Evolutionary conservation across 2,113 vertebrate genomes (phyloP).

Genomic region (Protomyctophum bolini): DNA sequence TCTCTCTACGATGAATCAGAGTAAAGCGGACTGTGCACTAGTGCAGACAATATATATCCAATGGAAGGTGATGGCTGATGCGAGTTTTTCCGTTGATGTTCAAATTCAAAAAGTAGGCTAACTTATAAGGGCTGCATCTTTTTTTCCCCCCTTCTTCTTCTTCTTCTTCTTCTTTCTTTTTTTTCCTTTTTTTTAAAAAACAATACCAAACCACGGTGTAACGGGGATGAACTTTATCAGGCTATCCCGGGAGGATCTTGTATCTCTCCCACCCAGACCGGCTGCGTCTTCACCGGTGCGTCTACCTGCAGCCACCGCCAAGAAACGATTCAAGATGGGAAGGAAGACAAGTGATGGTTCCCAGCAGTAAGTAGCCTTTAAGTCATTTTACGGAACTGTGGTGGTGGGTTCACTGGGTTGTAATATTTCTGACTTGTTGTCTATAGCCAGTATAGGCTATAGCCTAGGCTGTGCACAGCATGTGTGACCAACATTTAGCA

Average conservation of each 20-base stretch:
- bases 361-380: slow-evolving; percentile 70
- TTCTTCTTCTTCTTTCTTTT: too few species aligned
- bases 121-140: neutral
- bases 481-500: too few species aligned
- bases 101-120: neutral
- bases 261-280: slow-evolving; percentile 52
- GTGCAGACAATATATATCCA: neutral
- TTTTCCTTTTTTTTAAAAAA: neutral
- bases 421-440: too few species aligned
- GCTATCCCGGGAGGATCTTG: slow-evolving; percentile 57
- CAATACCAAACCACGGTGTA: neutral
- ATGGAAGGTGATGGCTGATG: neutral
- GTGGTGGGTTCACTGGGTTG: too few species aligned
- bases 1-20: slow-evolving; percentile 39
- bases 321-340: slow-evolving; percentile 67
- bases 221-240: slow-evolving; percentile 45
- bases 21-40: neutral
- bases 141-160: neutral
- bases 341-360: slow-evolving; percentile 78
- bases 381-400: too few species aligned
- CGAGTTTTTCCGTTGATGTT: neutral
- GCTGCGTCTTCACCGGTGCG: slow-evolving; percentile 45
- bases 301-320: slow-evolving; percentile 61
- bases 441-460: too few species aligned
- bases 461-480: too few species aligned